These are phyloP conservation scores for Pelvicachromis taeniatus DNA, from an alignment of 2,113 vertebrate genomes.

Conservation along the genomic window DNA sequence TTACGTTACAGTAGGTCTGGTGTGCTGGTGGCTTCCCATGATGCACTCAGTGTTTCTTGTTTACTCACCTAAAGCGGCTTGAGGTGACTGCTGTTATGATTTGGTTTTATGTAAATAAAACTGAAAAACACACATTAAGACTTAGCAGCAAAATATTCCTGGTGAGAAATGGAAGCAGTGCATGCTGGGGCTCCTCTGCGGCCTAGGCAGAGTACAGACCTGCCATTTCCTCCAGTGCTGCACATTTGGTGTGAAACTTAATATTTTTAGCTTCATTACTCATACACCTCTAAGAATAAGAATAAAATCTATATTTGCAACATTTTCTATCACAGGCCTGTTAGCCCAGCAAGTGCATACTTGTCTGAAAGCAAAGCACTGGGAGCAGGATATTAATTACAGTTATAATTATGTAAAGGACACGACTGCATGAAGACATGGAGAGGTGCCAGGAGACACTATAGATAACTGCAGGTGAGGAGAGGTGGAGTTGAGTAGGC, in stretches of 20 bases:
- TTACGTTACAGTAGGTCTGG: not conserved
- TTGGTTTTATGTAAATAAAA: not conserved
- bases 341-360: not conserved
- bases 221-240: not conserved
- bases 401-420: slow-evolving; percentile 54
- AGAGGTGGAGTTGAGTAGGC: not conserved
- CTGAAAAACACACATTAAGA: not conserved
- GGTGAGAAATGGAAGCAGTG: not conserved
- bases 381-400: slow-evolving; percentile 53
- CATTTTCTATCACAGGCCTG: not conserved
- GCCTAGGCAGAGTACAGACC: accelerated
- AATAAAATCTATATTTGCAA: not conserved
- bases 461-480: slow-evolving; percentile 12
- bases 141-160: not conserved
- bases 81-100: not conserved
- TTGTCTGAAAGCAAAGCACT: not conserved
- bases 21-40: not conserved
- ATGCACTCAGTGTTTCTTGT: not conserved
- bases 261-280: not conserved
- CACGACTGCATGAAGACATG: slow-evolving; percentile 37
- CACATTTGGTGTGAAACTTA: not conserved
- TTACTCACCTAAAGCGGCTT: not conserved
- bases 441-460: slow-evolving; percentile 47
- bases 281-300: not conserved
- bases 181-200: not conserved